These are phyloP conservation scores for Lutraria rhynchaena DNA, from an alignment of 1,140 invertebrate species.

Conservation along the genomic window DNA sequence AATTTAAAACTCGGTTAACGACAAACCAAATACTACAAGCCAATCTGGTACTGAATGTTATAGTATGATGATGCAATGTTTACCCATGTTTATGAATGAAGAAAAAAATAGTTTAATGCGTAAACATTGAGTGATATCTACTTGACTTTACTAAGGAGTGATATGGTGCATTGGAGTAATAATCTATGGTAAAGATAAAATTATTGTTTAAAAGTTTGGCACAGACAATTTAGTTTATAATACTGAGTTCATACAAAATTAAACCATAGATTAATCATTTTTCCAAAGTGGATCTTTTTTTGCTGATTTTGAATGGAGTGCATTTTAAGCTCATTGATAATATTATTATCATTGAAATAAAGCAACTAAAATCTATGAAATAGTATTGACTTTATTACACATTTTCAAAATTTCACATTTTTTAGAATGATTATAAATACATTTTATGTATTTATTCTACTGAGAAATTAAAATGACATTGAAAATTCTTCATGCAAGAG, in stretches of 20 bases:
- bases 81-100: conserved; percentile 31
- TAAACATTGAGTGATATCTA: too few relatives aligned
- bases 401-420: background rate
- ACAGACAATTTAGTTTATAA: too few relatives aligned
- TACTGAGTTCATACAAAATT: too few relatives aligned
- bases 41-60: background rate
- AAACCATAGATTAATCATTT: too few relatives aligned
- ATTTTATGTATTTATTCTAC: too few relatives aligned
- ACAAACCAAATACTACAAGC: background rate
- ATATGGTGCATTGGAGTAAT: conserved; percentile 2
- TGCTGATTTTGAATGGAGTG: too few relatives aligned
- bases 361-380: background rate
- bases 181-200: too few relatives aligned
- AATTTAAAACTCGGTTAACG: conserved; percentile 14
- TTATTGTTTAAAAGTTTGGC: too few relatives aligned
- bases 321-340: too few relatives aligned
- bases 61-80: conserved; percentile 37
- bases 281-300: too few relatives aligned
- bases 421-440: background rate
- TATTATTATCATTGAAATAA: background rate
- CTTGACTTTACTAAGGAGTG: background rate
- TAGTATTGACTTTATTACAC: background rate
- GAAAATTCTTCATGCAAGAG: too few relatives aligned
- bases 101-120: background rate
- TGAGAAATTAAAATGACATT: too few relatives aligned